A percentile compares a stretch with the other conserved stretches of the same genome.
These are phyloP conservation scores for Solenopsis invicta DNA, from an alignment of 1,140 invertebrate genomes.

Conservation along the genomic window DNA sequence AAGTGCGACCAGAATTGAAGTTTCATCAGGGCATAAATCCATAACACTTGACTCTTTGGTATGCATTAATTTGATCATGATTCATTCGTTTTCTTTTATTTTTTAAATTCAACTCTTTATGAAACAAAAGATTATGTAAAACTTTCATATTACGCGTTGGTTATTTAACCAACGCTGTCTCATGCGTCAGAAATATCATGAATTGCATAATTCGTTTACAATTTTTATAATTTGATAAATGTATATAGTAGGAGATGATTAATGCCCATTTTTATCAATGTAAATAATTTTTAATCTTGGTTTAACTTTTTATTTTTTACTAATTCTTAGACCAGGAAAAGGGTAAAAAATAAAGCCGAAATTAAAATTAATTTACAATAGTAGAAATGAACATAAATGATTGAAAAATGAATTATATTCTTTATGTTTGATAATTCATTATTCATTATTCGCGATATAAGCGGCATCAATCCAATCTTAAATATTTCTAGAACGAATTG, in stretches of 20 bases:
- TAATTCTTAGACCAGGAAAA: too few species aligned
- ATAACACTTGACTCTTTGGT: neutral
- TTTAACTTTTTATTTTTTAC: too few species aligned
- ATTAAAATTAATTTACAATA: too few species aligned
- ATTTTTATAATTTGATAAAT: conserved; percentile 6
- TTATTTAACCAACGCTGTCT: neutral
- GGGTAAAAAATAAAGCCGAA: too few species aligned
- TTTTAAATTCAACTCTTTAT: neutral
- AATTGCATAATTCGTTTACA: neutral
- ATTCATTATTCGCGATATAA: neutral
- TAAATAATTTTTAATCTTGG: too few species aligned
- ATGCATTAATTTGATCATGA: neutral
- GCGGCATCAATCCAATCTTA: neutral
- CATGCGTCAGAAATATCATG: neutral
- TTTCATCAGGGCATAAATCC: conserved; percentile 89
- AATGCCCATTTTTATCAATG: too few species aligned
- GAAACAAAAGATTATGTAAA: neutral
- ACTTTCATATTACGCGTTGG: neutral
- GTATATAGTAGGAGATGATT: neutral
- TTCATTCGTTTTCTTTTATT: neutral
- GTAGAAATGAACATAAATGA: too few species aligned
- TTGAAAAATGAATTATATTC: neutral
- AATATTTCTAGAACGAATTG: neutral
- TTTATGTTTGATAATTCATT: neutral
- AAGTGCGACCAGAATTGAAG: conserved; percentile 86